These are phyloP conservation scores for Epicampocera succincta DNA, from an alignment of 2,888 invertebrate genomes.

Conservation along the genomic window DNA sequence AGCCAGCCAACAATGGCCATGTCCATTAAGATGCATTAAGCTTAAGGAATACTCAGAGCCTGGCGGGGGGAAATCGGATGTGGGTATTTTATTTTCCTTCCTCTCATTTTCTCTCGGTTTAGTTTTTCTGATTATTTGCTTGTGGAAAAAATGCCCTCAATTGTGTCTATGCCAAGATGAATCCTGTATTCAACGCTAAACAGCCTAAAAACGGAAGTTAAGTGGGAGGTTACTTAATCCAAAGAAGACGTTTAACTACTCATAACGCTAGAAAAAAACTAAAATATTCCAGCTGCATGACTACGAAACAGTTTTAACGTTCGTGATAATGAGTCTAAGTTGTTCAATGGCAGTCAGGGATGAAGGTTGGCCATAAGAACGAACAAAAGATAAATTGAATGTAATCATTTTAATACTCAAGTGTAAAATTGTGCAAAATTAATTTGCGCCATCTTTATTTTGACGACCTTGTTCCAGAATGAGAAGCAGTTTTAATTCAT, in stretches of 20 bases:
- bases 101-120: conserved; percentile 9
- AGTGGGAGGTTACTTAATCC: conserved; percentile 68
- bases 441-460: conserved; percentile 45
- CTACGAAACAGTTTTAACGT: conserved; percentile 25
- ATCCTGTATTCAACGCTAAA: conserved; percentile 54
- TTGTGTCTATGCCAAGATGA: conserved; percentile 38
- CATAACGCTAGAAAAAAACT: conserved; percentile 24
- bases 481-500: not conserved
- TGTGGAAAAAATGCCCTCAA: conserved; percentile 12
- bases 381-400: not conserved
- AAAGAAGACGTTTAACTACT: conserved; percentile 60
- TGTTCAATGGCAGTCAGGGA: conserved; percentile 1
- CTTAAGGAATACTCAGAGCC: conserved; percentile 23
- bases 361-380: conserved; percentile 25
- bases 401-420: conserved; percentile 41
- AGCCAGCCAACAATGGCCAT: conserved; percentile 61
- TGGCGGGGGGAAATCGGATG: conserved; percentile 28
- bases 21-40: conserved; percentile 69
- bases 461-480: conserved; percentile 37
- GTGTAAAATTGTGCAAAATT: conserved; percentile 39
- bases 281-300: conserved; percentile 21
- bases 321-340: conserved; percentile 47
- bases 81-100: conserved; percentile 36
- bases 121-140: conserved; percentile 24
- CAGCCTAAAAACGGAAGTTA: conserved; percentile 68